Conservation (phyloP, 2,888 invertebrate genomes). For the Embidobia sp. region DNA sequence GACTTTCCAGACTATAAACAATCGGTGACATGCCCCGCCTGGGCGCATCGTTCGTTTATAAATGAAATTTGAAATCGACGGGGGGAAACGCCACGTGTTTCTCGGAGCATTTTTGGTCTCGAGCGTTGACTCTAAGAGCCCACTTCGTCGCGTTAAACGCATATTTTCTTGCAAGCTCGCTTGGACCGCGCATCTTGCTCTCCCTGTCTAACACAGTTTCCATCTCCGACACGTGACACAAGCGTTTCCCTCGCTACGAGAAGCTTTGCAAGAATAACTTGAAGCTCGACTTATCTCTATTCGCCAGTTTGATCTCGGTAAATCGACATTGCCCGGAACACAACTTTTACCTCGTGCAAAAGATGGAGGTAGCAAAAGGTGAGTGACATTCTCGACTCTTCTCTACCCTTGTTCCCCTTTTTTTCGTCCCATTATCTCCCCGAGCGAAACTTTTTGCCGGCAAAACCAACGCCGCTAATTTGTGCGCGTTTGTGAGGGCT, state of each 20-base stretch:
- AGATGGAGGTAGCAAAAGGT: slow-evolving; percentile 77
- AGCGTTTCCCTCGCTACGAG: slow-evolving; percentile 63
- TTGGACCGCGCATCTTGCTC: slow-evolving; percentile 36
- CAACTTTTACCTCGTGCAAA: slow-evolving; percentile 10
- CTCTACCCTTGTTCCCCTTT: too few relatives aligned
- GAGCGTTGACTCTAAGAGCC: slow-evolving; percentile 31
- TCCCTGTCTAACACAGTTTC: slow-evolving; percentile 1
- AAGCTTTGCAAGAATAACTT: slow-evolving; percentile 75
- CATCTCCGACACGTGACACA: slow-evolving; percentile 67
- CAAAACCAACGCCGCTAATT: too few relatives aligned
- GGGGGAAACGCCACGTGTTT: slow-evolving; percentile 13
- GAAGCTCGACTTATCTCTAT: slow-evolving; percentile 71
- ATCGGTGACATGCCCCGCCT: too few relatives aligned
- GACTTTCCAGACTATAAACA: too few relatives aligned
- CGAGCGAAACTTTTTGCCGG: too few relatives aligned
- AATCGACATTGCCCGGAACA: slow-evolving; percentile 45
- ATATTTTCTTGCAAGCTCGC: slow-evolving; percentile 51
- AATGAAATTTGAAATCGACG: slow-evolving; percentile 10
- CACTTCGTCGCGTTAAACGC: neutral
- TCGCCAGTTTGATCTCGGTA: slow-evolving; percentile 70
- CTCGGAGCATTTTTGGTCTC: slow-evolving; percentile 3
- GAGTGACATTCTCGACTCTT: slow-evolving; percentile 38
- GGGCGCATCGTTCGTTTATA: slow-evolving; percentile 16
- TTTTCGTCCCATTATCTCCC: too few relatives aligned
- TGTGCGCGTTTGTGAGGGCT: too few relatives aligned